These are phyloP conservation scores for Craterocephalus amniculus DNA, from an alignment of 2,797 vertebrate genomes.

Conservation along the genomic window DNA sequence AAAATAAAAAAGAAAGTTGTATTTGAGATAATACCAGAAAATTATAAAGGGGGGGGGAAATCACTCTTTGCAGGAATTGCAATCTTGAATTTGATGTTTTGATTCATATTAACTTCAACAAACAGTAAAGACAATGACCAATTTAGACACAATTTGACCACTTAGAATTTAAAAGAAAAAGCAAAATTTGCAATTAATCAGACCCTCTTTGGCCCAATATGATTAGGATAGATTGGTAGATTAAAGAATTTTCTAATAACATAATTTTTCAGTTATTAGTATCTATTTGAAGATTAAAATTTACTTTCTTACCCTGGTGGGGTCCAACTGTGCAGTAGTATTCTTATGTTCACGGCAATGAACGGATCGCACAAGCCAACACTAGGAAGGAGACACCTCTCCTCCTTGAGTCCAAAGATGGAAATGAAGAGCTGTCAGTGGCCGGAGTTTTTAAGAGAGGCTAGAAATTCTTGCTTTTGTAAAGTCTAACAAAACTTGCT, in stretches of 20 bases:
- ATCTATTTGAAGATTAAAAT: not conserved
- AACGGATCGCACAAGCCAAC: not conserved
- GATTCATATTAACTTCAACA: not conserved
- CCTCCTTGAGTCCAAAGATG: not conserved
- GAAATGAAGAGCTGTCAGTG: slow-evolving; percentile 17
- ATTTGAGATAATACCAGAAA: not conserved
- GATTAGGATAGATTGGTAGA: not conserved
- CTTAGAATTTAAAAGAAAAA: not conserved
- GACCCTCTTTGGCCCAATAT: not conserved
- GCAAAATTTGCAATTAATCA: not conserved
- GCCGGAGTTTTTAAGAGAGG: slow-evolving; percentile 21
- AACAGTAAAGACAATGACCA: not conserved
- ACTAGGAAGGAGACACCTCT: not conserved
- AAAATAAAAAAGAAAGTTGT: no score
- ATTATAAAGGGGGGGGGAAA: not conserved
- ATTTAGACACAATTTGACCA: not conserved
- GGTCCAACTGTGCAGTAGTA: slow-evolving; percentile 20
- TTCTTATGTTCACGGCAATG: not conserved
- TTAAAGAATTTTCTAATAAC: not conserved
- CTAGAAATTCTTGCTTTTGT: slow-evolving; percentile 28
- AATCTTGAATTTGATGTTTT: not conserved
- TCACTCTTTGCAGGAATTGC: not conserved
- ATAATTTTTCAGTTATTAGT: not conserved
- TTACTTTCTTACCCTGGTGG: slow-evolving; percentile 39
- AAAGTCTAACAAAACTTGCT: slow-evolving; percentile 34